These are phyloP conservation scores for Blera fallax DNA, from an alignment of 2,888 invertebrate genomes.

Conservation along the genomic window DNA sequence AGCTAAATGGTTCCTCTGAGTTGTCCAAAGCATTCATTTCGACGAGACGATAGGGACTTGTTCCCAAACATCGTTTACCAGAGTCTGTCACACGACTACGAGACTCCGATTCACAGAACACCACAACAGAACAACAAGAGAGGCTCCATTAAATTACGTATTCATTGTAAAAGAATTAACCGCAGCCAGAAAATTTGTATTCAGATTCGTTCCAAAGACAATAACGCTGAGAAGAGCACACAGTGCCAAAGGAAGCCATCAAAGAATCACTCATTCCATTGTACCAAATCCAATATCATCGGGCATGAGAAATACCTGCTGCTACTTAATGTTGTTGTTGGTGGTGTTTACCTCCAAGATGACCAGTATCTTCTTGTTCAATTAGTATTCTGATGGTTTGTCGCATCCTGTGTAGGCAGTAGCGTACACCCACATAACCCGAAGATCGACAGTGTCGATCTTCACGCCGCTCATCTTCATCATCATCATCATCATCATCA, in stretches of 20 bases:
- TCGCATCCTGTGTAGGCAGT: slow-evolving; percentile 54
- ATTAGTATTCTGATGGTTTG: slow-evolving; percentile 67
- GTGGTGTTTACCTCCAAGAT: slow-evolving; percentile 35
- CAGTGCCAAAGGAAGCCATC: slow-evolving; percentile 48
- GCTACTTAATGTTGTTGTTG: slow-evolving; percentile 20
- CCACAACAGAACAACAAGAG: neutral
- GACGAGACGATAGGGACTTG: neutral
- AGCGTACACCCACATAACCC: slow-evolving; percentile 63
- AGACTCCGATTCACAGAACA: neutral
- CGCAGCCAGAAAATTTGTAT: slow-evolving; percentile 63
- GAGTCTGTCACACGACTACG: slow-evolving; percentile 8
- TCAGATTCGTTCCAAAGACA: slow-evolving; percentile 66
- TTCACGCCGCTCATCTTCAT: slow-evolving; percentile 69
- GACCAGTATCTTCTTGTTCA: slow-evolving; percentile 33
- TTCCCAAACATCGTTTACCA: slow-evolving; percentile 9
- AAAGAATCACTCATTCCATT: slow-evolving; percentile 60
- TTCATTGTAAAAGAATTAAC: slow-evolving; percentile 52
- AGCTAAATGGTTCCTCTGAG: slow-evolving; percentile 31
- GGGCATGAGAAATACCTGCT: slow-evolving; percentile 40
- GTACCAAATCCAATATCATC: slow-evolving; percentile 68
- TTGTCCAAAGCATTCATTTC: slow-evolving; percentile 28
- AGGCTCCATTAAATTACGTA: slow-evolving; percentile 42
- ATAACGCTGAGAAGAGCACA: slow-evolving; percentile 15
- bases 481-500: slow-evolving; percentile 70
- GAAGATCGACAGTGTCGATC: slow-evolving; percentile 71